Conservation (phyloP, 1,140 invertebrate species). For the Brachystomella parvula region DNA sequence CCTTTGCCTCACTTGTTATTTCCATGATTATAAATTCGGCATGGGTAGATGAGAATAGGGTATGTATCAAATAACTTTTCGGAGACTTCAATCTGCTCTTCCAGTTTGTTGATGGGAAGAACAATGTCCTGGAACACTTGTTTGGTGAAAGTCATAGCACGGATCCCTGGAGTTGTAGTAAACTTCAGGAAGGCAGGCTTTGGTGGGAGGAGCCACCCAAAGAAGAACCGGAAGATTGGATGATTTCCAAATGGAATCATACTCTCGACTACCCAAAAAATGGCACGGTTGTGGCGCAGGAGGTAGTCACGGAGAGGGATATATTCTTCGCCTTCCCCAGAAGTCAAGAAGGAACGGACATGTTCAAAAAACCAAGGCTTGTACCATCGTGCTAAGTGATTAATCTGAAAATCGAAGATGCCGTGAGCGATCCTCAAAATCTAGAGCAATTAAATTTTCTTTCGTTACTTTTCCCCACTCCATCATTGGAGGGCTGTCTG, state of each 20-base stretch:
- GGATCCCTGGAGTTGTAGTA: conserved; percentile 49
- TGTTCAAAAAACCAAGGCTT: conserved; percentile 61
- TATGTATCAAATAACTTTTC: conserved; percentile 49
- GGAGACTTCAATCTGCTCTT: conserved; percentile 48
- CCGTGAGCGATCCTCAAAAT: conserved; percentile 42
- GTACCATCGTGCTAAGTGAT: conserved; percentile 48
- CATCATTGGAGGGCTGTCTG: conserved; percentile 41
- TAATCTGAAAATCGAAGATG: conserved; percentile 42
- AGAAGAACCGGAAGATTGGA: conserved; percentile 39
- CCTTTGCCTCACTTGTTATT: conserved; percentile 34
- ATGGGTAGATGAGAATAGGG: conserved; percentile 52
- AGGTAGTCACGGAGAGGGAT: conserved; percentile 51
- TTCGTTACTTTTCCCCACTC: conserved; percentile 31
- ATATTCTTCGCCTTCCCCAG: conserved; percentile 47
- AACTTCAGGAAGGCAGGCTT: conserved; percentile 49
- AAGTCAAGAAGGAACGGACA: conserved; percentile 48
- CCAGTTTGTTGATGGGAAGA: conserved; percentile 48
- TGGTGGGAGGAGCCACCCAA: conserved; percentile 47
- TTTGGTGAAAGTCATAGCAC: conserved; percentile 52
- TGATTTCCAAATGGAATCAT: conserved; percentile 50
- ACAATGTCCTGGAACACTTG: conserved; percentile 54
- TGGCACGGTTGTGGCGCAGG: conserved; percentile 49
- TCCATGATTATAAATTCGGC: conserved; percentile 49
- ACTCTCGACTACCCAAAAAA: conserved; percentile 53
- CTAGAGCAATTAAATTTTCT: neutral